Evolutionary conservation across 2,888 invertebrate genomes (phyloP).

Genomic region (Meganola albula): DNA sequence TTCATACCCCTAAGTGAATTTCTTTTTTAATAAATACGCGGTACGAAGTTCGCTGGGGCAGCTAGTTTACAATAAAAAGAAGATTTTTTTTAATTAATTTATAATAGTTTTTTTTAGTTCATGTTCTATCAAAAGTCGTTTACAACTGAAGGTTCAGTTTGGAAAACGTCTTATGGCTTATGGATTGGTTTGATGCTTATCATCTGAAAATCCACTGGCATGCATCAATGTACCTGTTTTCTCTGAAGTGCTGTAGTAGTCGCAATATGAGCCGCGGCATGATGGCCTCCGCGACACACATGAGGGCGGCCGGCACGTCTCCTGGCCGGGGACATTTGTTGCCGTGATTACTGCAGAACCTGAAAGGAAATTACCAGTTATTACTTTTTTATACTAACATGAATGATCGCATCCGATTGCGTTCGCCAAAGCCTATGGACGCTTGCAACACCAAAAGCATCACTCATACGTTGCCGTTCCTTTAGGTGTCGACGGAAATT

Average conservation of each 20-base stretch:
- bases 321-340: slow-evolving; percentile 89
- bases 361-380: slow-evolving; percentile 40
- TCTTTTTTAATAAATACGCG: too few species aligned
- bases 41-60: too few species aligned
- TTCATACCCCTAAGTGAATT: too few species aligned
- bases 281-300: slow-evolving; percentile 95
- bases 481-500: not conserved
- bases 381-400: not conserved
- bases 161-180: too few species aligned
- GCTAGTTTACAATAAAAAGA: too few species aligned
- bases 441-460: not conserved
- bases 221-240: slow-evolving; percentile 87
- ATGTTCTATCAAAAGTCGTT: too few species aligned
- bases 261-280: slow-evolving; percentile 95
- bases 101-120: too few species aligned
- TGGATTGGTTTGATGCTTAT: too few species aligned
- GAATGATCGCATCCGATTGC: not conserved
- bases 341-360: slow-evolving; percentile 95
- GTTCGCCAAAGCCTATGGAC: not conserved
- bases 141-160: too few species aligned
- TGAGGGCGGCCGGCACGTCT: slow-evolving; percentile 89
- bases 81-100: too few species aligned
- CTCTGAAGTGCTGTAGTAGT: slow-evolving; percentile 93
- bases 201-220: too few species aligned
- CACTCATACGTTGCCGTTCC: not conserved